Base-by-base conservation (phyloP, 2,113 vertebrate species). In the Anser brachyrhynchus region DNA sequence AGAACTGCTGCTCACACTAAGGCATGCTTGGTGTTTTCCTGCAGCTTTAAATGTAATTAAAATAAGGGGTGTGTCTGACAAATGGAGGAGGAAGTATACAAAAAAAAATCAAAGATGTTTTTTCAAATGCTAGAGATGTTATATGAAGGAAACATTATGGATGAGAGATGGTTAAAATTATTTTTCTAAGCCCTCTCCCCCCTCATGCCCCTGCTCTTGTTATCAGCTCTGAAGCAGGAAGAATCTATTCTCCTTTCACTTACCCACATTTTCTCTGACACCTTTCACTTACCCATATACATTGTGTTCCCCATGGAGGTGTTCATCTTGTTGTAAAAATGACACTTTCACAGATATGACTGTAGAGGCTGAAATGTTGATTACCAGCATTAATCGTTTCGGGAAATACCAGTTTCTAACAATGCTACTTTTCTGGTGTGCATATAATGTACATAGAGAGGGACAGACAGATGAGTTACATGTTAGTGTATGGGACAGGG, bases 301-400 rank as follows among this genome's bases (percentile, higher is more conserved):
- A 17, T 29, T 87, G 70, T 76, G 39, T 2, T 89, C 93, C 83
- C 89, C 17, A 12, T 14, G 55, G 92, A 94, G 51, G 73, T 93
- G 87, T 93, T 89, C 58, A 89, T 95, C 78, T 62, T 85, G 15
- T 89, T 66, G 93, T 84, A 91, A 93, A 95, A 95, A 87, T 92
- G 91, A 93, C 85, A 65, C 19, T 93, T 96, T 88, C 49, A 78
- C 61, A 75, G 71, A 58, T 94, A 87, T 61, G 78, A 66, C 46
- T 89, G 81, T 75, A 61, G 77, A 96, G 71, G 58, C 87, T 95
- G 88, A 97, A 92, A 90, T 44, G 81, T 73, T 93, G 92, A 95
- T 96, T 96, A 87, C 52, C 49, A 46, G 39, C 79, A 93, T 96
- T 94, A 92, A 91, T 95, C 66, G 85, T 88, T 92, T 92, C 77